Percentiles rank a stretch among this genome's conserved stretches.
Evolutionary conservation across 2,888 invertebrate genomes (phyloP).

Genomic region (Slavum lentiscoides): DNA sequence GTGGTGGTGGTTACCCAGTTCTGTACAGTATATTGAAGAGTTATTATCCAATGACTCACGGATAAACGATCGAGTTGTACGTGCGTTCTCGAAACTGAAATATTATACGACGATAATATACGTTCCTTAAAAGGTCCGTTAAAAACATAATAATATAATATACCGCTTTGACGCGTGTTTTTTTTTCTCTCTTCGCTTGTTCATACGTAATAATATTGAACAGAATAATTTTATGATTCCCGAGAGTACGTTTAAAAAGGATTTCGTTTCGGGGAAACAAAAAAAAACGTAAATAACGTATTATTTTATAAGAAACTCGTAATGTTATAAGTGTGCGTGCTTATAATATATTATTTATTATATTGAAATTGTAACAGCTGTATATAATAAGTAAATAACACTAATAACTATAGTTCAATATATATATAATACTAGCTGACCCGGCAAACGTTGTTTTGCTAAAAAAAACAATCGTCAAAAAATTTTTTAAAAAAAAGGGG

Average conservation of each 20-base stretch:
- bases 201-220: background rate
- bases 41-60: constrained; percentile 31
- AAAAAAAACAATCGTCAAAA: too few species aligned
- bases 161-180: constrained; percentile 17
- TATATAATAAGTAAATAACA: too few species aligned
- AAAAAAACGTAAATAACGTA: background rate
- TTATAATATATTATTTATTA: background rate
- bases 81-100: constrained; percentile 33
- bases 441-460: too few species aligned
- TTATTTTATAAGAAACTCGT: too few species aligned
- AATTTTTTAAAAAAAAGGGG: too few species aligned
- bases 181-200: constrained; percentile 3
- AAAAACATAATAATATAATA: constrained; percentile 6
- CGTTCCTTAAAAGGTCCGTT: constrained; percentile 36
- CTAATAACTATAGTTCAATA: too few species aligned
- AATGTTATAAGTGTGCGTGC: background rate
- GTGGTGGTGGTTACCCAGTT: constrained; percentile 5
- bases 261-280: background rate
- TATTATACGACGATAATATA: background rate
- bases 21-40: too few species aligned
- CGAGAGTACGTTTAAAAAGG: constrained; percentile 19
- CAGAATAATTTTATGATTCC: constrained; percentile 8
- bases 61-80: background rate
- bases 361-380: too few species aligned
- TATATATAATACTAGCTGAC: too few species aligned